Percentiles rank a stretch among this genome's conserved stretches.
Conservation (phyloP, 2,113 vertebrate genomes). For the Pogona vitticeps region DNA sequence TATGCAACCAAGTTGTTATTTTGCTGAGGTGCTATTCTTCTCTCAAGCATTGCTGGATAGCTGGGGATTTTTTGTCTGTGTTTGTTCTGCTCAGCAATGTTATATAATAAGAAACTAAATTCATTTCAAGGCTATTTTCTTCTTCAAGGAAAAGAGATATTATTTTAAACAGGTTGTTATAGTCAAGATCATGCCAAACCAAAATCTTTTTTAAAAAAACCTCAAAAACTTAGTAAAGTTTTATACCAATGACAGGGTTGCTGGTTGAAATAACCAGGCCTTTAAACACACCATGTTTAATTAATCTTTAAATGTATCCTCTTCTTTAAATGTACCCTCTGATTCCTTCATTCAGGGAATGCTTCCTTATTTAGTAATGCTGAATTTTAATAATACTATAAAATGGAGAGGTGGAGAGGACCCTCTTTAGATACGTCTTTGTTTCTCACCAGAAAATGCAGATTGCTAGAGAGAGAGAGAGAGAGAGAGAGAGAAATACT, state of each 20-base stretch:
- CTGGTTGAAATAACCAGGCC: not conserved
- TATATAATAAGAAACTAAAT: conserved; percentile 17
- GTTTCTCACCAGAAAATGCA: not conserved
- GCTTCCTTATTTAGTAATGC: no score
- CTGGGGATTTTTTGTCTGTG: not conserved
- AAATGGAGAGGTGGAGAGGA: not conserved
- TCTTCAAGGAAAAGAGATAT: not conserved
- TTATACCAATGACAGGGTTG: not conserved
- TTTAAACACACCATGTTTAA: no score
- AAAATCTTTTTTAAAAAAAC: not conserved
- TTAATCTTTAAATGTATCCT: no score
- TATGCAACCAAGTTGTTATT: not conserved
- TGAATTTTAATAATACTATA: no score
- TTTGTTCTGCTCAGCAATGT: not conserved
- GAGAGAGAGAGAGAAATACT: not conserved
- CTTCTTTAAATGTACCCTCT: no score
- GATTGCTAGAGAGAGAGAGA: not conserved
- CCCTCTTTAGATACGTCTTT: not conserved
- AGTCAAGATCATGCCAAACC: not conserved
- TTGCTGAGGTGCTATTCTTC: not conserved
- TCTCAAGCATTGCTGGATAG: not conserved
- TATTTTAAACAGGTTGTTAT: not conserved
- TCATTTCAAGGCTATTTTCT: conserved; percentile 11
- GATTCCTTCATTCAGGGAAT: no score
- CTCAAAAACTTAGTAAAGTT: not conserved